Evolutionary conservation across 1,140 invertebrate species (phyloP).

Genomic region (Schlechtendalia chinensis): DNA sequence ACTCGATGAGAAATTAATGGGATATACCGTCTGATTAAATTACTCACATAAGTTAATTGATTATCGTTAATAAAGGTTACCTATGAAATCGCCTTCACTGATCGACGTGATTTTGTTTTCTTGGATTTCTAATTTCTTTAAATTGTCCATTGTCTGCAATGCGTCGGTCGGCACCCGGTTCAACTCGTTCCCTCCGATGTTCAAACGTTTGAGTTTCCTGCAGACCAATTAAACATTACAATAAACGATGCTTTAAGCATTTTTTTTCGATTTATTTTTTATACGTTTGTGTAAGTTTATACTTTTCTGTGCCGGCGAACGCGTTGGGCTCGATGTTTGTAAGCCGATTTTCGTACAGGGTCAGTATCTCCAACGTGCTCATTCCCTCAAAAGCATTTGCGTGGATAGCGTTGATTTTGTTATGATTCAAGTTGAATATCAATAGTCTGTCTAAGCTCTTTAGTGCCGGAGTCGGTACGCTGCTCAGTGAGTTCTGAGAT

Average conservation of each 20-base stretch:
- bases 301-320: conserved; percentile 83
- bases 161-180: conserved; percentile 73
- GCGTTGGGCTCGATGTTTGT: conserved; percentile 73
- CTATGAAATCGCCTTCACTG: conserved; percentile 77
- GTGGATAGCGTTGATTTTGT: conserved; percentile 75
- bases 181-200: conserved; percentile 81
- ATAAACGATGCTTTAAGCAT: no score
- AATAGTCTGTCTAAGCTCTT: conserved; percentile 76
- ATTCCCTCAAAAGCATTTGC: conserved; percentile 77
- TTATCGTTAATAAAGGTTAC: conserved; percentile 57
- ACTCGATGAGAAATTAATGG: no score
- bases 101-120: conserved; percentile 78
- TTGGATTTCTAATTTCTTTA: conserved; percentile 83
- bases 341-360: conserved; percentile 84
- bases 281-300: conserved; percentile 53
- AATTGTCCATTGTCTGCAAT: conserved; percentile 70
- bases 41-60: no score
- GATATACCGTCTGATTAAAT: no score
- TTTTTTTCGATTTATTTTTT: no score
- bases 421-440: conserved; percentile 86
- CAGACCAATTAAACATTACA: conserved; percentile 50
- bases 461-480: conserved; percentile 76
- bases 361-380: conserved; percentile 80
- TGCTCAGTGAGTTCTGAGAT: conserved; percentile 73
- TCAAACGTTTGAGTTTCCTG: conserved; percentile 79